Evolutionary conservation across 92 coral and sea anemone genomes (phyloP).

Genomic region (Scolanthus callimorphus): DNA sequence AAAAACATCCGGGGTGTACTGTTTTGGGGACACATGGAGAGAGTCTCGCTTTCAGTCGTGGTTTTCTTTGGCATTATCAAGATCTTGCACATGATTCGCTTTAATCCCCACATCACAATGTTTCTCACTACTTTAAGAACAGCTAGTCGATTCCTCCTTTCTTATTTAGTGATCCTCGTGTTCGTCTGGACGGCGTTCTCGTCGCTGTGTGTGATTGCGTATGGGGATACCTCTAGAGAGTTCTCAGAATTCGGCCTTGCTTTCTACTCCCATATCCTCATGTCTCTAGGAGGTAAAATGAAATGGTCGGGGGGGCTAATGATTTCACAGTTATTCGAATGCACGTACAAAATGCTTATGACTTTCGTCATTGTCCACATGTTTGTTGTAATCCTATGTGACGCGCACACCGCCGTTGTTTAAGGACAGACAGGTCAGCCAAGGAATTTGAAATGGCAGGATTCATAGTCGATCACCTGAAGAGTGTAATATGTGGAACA

Average conservation of each 20-base stretch:
- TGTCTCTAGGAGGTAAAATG: conserved; percentile 1
- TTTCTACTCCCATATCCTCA: conserved; percentile 2
- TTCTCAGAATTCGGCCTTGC: neutral
- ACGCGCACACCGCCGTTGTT: conserved; percentile 26
- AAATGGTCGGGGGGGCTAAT: neutral
- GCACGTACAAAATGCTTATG: conserved; percentile 3
- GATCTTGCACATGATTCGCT: neutral
- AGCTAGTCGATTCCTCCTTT: neutral
- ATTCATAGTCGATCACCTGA: conserved; percentile 24
- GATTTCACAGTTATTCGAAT: neutral
- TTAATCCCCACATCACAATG: conserved; percentile 5
- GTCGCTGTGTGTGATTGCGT: conserved; percentile 2
- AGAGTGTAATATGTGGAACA: too few relatives aligned
- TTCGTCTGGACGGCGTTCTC: neutral
- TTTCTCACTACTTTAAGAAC: neutral
- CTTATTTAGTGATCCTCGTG: conserved; percentile 3
- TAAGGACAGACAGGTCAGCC: conserved; percentile 19
- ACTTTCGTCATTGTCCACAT: conserved; percentile 44
- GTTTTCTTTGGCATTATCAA: conserved; percentile 2
- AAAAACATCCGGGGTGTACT: conserved; percentile 2
- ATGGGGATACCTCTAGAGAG: neutral
- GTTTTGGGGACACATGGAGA: neutral
- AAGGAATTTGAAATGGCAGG: conserved; percentile 49
- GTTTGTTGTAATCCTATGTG: conserved; percentile 43
- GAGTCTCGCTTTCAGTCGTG: neutral